Conservation (phyloP, 2,888 invertebrate species). For the Matsumyia berberina region DNA sequence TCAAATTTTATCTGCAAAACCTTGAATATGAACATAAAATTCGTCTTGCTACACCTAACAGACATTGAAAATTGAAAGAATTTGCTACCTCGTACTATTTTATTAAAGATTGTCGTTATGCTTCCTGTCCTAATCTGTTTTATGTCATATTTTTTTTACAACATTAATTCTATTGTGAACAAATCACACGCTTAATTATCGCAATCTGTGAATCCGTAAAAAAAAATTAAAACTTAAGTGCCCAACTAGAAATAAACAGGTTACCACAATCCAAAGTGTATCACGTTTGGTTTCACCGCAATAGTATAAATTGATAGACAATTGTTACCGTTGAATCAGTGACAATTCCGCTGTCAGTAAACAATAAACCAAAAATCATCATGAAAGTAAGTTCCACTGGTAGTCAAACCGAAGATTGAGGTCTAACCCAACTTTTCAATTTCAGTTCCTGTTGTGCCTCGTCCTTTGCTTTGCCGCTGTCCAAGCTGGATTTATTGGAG, state of each 20-base stretch:
- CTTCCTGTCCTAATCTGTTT: no score
- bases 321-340: conserved; percentile 24
- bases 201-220: neutral
- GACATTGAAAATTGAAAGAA: no score
- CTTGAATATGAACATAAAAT: no score
- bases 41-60: no score
- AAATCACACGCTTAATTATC: conserved; percentile 6
- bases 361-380: neutral
- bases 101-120: no score
- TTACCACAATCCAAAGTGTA: neutral
- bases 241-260: no score
- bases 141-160: no score
- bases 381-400: conserved; percentile 29
- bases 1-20: no score
- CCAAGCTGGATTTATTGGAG: conserved; percentile 51
- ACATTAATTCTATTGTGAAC: conserved; percentile 1
- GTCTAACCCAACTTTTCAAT: neutral
- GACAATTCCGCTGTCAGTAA: conserved; percentile 20
- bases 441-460: conserved; percentile 65
- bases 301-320: conserved; percentile 32
- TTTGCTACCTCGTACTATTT: no score
- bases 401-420: neutral
- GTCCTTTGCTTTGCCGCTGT: conserved; percentile 62
- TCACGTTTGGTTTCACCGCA: neutral
- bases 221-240: neutral